Evolutionary conservation across 2,113 vertebrate genomes (phyloP), one percentile per base, ranked within the genome.

Genomic region (Tetraodon nigroviridis): DNA sequence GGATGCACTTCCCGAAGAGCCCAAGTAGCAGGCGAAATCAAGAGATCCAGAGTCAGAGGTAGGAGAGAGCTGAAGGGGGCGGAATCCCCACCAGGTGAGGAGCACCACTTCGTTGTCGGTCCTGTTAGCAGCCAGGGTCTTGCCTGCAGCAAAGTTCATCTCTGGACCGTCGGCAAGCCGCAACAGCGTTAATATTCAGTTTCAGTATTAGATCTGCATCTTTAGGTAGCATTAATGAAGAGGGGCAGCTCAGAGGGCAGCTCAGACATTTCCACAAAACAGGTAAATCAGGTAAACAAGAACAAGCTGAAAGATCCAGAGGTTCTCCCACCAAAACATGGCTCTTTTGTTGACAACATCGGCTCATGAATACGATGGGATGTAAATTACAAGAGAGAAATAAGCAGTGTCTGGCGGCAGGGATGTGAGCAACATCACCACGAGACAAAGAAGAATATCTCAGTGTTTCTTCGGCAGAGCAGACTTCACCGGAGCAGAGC

Each of bases 401-500:
- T 21, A 68, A 58, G 17, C 24, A n/a, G n/a, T 75, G 51, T 68
- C 37, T 20, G 49, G 37, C 68, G 71, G 21, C 51, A 6, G 75
- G 72, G 67, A 75, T 54, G 5, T 51, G 56, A 68, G 70, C 52
- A 7, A 42, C 62, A 50, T 41, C 73, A 46, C 20, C 55, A 27
- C 10, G 68, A 70, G 59, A 67, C 53, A 0, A 27, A 51, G 48
- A 22, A 67, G 71, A 72, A 52, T 63, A 47, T 75, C 60, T 74
- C 40, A n/a, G 51, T 49, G 42, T 81, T 54, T 66, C 69, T 79
- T 42, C 16, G 52, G 56, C 58, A 7, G 24, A 60, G 49, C 65
- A 62, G 51, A 68, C 67, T 73, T 63, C n/a, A 67, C 61, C 74
- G 72, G 53, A 61, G 14, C 10, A 3, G 48, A 69, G 69, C 81